Conservation (phyloP, 1,140 invertebrate species). For the Drosophila obscura region DNA sequence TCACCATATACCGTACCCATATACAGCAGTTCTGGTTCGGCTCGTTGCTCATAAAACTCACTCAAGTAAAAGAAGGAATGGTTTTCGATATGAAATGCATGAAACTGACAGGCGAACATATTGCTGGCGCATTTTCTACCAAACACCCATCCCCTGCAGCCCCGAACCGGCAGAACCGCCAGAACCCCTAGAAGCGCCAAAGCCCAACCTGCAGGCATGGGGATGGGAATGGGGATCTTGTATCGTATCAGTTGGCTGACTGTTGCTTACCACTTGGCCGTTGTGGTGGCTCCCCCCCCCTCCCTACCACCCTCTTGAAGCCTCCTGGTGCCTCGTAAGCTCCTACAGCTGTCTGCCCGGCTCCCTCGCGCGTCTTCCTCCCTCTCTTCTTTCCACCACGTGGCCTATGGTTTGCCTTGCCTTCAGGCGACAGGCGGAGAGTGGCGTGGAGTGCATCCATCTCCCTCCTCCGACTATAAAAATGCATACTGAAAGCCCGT, state of each 20-base stretch:
- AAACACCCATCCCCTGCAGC: background rate
- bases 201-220: background rate
- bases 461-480: constrained; percentile 42
- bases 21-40: constrained; percentile 34
- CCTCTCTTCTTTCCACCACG: background rate
- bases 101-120: constrained; percentile 81
- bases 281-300: constrained; percentile 10
- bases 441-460: no score
- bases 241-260: constrained; percentile 63
- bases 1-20: no score
- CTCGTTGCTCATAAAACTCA: constrained; percentile 79
- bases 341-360: constrained; percentile 40
- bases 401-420: constrained; percentile 23
- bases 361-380: constrained; percentile 14
- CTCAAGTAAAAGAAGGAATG: constrained; percentile 82
- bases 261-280: constrained; percentile 73
- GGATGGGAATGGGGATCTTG: no score
- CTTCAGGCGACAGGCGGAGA: no score
- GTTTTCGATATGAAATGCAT: constrained; percentile 82
- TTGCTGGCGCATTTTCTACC: constrained; percentile 68
- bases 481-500: constrained; percentile 77
- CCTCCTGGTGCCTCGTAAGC: constrained; percentile 26
- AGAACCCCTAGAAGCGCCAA: constrained; percentile 8
- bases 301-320: background rate
- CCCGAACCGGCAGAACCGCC: constrained; percentile 1